A percentile compares a stretch with the other conserved stretches of the same genome.
These are phyloP conservation scores for Menidia beryllina DNA, from an alignment of 2,113 vertebrate genomes.

Conservation along the genomic window DNA sequence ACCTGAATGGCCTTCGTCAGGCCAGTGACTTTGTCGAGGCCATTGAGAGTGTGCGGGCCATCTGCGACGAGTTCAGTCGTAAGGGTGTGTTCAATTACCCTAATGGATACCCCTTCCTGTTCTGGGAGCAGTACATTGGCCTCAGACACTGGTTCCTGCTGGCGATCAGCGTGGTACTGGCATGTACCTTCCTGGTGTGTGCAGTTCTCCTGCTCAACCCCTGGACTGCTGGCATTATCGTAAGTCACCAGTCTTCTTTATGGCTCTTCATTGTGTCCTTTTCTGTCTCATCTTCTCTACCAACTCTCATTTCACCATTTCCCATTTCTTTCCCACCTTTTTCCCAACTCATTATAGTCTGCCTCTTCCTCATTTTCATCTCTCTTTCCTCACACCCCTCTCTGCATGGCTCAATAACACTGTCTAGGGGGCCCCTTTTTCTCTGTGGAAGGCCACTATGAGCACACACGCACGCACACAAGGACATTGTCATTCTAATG, in stretches of 20 bases:
- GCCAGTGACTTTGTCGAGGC: constrained; percentile 97
- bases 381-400: constrained; percentile 63
- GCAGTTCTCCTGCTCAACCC: constrained; percentile 98
- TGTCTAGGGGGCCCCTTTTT: constrained; percentile 73
- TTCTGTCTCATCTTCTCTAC: neutral
- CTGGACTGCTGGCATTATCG: constrained; percentile 98
- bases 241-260: constrained; percentile 80
- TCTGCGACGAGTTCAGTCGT: constrained; percentile 91
- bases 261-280: constrained; percentile 4
- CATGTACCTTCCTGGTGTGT: constrained; percentile 97
- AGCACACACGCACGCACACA: constrained; percentile 1
- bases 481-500: constrained; percentile 82
- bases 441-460: constrained; percentile 65
- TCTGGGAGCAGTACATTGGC: constrained; percentile 99
- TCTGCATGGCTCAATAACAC: constrained; percentile 80
- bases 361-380: constrained; percentile 37
- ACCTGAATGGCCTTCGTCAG: constrained; percentile 96
- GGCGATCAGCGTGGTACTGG: constrained; percentile 94
- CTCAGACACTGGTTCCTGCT: constrained; percentile 98
- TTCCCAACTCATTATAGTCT: constrained; percentile 57
- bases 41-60: constrained; percentile 93
- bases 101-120: constrained; percentile 96
- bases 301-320: neutral
- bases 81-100: constrained; percentile 96
- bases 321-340: neutral